A percentile compares a stretch with the other conserved stretches of the same genome.
phyloP scores from a whole-genome alignment of 2,888 invertebrate species.

The Clitarchus hookeri region DNA sequence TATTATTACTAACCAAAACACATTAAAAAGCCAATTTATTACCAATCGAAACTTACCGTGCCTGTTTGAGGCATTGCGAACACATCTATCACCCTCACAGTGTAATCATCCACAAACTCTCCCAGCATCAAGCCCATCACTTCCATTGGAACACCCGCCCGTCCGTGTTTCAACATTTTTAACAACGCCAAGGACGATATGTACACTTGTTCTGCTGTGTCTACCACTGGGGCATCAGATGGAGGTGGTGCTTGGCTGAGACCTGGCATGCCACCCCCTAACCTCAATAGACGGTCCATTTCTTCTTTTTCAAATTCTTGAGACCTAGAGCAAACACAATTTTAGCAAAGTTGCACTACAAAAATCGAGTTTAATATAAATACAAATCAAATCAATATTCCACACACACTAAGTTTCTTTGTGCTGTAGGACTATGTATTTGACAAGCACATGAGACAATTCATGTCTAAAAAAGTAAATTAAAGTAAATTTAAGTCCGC shows the following conservation, averaged over 20 bases:
- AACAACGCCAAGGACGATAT: constrained; percentile 93
- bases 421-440: background rate
- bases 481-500: background rate
- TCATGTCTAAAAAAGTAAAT: background rate
- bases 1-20: too few relatives aligned
- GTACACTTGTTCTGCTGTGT: constrained; percentile 98
- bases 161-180: constrained; percentile 99
- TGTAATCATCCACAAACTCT: constrained; percentile 99
- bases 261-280: constrained; percentile 88
- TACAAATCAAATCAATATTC: too few relatives aligned
- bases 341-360: background rate
- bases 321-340: background rate
- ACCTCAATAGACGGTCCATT: constrained; percentile 92
- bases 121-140: constrained; percentile 93
- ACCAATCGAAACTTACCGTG: constrained; percentile 59
- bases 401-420: background rate
- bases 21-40: too few relatives aligned
- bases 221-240: constrained; percentile 97
- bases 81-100: constrained; percentile 98
- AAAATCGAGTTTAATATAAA: too few relatives aligned
- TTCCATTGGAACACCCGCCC: constrained; percentile 99
- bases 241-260: constrained; percentile 88
- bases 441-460: too few relatives aligned
- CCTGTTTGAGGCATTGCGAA: constrained; percentile 99
- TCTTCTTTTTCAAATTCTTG: background rate